Percentiles rank a stretch among this genome's conserved stretches.
Evolutionary conservation across 2,113 vertebrate species (phyloP).

Genomic region (Lipotes vexillifer): DNA sequence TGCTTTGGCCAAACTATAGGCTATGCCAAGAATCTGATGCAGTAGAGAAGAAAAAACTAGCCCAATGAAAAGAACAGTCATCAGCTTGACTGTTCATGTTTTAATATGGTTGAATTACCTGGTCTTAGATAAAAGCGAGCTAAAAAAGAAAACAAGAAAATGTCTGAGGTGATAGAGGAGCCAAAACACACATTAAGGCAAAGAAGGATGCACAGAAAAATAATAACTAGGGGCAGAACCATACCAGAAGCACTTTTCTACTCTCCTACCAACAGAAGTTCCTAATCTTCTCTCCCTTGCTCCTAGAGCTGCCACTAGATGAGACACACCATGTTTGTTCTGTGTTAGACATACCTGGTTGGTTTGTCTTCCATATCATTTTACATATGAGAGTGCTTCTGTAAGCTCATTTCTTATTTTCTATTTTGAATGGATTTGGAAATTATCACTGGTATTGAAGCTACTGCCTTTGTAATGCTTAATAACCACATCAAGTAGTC

Average conservation of each 20-base stretch:
- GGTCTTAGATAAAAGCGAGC: background rate
- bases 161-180: conserved; percentile 3
- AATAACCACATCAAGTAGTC: conserved; percentile 8
- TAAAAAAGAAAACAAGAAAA: conserved; percentile 29
- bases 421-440: conserved; percentile 31
- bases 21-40: conserved; percentile 55
- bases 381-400: background rate
- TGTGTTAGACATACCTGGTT: conserved; percentile 4
- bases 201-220: background rate
- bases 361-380: conserved; percentile 2
- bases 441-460: background rate
- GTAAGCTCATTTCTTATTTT: conserved; percentile 40
- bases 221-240: background rate
- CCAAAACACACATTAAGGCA: background rate
- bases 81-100: background rate
- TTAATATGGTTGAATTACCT: conserved; percentile 32
- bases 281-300: conserved; percentile 15
- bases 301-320: background rate
- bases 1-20: conserved; percentile 33
- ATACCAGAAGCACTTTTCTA: conserved; percentile 14
- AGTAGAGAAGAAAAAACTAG: conserved; percentile 25
- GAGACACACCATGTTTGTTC: background rate
- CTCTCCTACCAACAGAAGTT: background rate
- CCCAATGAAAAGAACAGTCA: background rate
- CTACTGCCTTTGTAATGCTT: conserved; percentile 22